These are phyloP conservation scores for Oscheius sp. DNA, from an alignment of 2,888 invertebrate species.

Conservation along the genomic window DNA sequence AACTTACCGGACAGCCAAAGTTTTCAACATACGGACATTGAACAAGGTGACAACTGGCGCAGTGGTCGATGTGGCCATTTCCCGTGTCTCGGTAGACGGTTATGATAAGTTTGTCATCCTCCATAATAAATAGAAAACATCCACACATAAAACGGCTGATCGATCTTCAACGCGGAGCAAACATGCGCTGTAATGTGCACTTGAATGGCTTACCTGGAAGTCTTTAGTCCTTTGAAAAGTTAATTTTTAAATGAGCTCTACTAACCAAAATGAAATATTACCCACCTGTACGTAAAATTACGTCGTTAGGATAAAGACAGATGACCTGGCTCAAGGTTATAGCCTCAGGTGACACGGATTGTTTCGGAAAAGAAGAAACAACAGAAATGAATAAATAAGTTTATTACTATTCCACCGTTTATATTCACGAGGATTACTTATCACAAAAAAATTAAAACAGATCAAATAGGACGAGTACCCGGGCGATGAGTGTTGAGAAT, in stretches of 20 bases:
- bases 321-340: too few relatives aligned
- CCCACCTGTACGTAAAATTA: too few relatives aligned
- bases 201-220: neutral
- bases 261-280: too few relatives aligned
- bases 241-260: too few relatives aligned
- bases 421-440: too few relatives aligned
- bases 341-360: too few relatives aligned
- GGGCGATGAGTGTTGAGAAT: constrained; percentile 47
- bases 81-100: constrained; percentile 11
- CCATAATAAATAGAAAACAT: neutral
- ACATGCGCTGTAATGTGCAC: constrained; percentile 17
- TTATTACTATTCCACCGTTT: too few relatives aligned
- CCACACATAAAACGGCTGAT: neutral
- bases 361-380: too few relatives aligned
- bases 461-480: constrained; percentile 18
- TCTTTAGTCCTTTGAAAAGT: too few relatives aligned
- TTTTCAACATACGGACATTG: constrained; percentile 6
- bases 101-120: neutral
- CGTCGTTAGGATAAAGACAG: too few relatives aligned
- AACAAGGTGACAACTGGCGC: constrained; percentile 11
- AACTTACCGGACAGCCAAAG: constrained; percentile 23
- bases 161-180: constrained; percentile 2
- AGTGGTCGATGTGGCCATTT: constrained; percentile 20
- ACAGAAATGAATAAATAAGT: too few relatives aligned
- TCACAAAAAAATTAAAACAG: neutral